A percentile compares a stretch with the other conserved stretches of the same genome.
Evolutionary conservation across 2,888 invertebrate species (phyloP).

Genomic region (Dryomyza anilis): DNA sequence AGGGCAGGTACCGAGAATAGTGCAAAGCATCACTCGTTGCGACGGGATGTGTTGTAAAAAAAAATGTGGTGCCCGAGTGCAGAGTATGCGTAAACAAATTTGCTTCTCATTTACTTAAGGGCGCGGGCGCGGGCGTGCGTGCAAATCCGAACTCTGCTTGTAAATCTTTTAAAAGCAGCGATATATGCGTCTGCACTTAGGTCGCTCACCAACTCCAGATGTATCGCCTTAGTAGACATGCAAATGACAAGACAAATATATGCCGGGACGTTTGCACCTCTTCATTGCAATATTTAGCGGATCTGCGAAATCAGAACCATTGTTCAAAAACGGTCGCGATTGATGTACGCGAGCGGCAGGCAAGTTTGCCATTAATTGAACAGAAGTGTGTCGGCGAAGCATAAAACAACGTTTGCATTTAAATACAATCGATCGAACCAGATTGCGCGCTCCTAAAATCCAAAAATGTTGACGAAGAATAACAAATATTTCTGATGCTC

Average conservation of each 20-base stretch:
- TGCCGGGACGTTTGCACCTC: neutral
- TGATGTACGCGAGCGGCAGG: slow-evolving; percentile 26
- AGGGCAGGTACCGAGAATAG: too few species aligned
- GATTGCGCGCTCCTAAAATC: slow-evolving; percentile 27
- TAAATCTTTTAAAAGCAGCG: slow-evolving; percentile 21
- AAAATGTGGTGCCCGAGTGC: too few species aligned
- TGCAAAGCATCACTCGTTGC: too few species aligned
- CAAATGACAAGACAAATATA: slow-evolving; percentile 15
- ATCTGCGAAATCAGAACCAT: slow-evolving; percentile 15
- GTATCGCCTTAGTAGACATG: slow-evolving; percentile 18
- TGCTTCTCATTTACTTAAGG: too few species aligned
- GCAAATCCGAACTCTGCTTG: too few species aligned
- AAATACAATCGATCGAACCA: slow-evolving; percentile 23
- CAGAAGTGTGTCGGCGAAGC: slow-evolving; percentile 12
- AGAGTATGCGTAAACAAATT: too few species aligned
- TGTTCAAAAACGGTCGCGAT: slow-evolving; percentile 19
- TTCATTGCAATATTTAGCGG: neutral
- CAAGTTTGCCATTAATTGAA: slow-evolving; percentile 26
- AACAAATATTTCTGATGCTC: too few species aligned
- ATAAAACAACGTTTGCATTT: slow-evolving; percentile 19
- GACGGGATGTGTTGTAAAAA: too few species aligned
- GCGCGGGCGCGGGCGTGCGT: too few species aligned
- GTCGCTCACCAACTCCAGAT: too few species aligned
- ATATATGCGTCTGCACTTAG: slow-evolving; percentile 15
- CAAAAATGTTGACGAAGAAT: too few species aligned